Percentiles rank a stretch among this genome's conserved stretches.
Conservation (phyloP, 2,113 vertebrate genomes). For the Sminthopsis crassicaudata region DNA sequence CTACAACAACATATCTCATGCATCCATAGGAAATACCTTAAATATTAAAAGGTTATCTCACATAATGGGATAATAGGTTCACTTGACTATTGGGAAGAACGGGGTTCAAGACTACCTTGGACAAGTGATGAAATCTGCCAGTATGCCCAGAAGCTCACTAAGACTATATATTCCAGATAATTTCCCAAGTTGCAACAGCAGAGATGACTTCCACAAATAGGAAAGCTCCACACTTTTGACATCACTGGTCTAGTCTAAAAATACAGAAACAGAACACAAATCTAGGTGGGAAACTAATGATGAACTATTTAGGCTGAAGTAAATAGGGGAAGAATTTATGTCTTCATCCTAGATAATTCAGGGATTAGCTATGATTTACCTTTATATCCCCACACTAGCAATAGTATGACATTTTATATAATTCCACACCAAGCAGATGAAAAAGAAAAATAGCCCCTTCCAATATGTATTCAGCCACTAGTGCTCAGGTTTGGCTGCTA, state of each 20-base stretch:
- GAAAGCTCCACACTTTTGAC: neutral
- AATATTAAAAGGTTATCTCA: neutral
- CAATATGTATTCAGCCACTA: neutral
- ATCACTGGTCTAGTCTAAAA: neutral
- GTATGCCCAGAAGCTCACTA: neutral
- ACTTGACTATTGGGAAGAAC: neutral
- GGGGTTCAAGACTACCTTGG: neutral
- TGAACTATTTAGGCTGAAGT: neutral
- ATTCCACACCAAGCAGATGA: conserved; percentile 20
- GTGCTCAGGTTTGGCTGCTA: neutral
- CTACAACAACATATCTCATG: neutral
- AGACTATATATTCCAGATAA: neutral
- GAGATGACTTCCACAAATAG: neutral
- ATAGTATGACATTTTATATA: neutral
- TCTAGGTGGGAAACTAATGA: neutral
- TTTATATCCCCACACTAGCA: neutral
- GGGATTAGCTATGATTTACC: neutral
- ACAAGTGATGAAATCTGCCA: neutral
- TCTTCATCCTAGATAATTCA: neutral
- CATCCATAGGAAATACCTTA: neutral
- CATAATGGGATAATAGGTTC: neutral
- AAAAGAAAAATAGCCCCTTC: neutral
- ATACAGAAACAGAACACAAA: neutral
- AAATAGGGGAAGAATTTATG: neutral
- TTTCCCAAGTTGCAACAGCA: neutral